phyloP scores from a whole-genome alignment of 2,113 vertebrate genomes.

The Thamnaconus septentrionalis region DNA sequence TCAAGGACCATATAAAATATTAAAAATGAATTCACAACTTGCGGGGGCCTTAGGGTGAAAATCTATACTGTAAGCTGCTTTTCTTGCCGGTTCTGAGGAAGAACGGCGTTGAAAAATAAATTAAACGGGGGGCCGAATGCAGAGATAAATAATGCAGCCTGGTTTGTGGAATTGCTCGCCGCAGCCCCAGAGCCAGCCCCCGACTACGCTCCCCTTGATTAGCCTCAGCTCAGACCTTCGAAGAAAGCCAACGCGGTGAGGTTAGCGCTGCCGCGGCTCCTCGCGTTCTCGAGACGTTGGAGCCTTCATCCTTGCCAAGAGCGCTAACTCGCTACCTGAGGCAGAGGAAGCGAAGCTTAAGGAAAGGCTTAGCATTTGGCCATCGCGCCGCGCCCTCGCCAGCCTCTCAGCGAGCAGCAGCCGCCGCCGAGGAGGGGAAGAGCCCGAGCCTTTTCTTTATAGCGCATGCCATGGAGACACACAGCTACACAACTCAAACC shows the following conservation, averaged over 20 bases:
- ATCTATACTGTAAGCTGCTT: conserved; percentile 52
- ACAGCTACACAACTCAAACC: conserved; percentile 37
- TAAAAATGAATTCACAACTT: conserved; percentile 66
- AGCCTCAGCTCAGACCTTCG: conserved; percentile 62
- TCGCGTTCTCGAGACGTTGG: conserved; percentile 46
- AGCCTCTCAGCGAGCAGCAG: conserved; percentile 48
- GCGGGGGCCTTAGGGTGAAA: conserved; percentile 47
- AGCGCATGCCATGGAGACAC: conserved; percentile 36
- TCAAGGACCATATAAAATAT: conserved; percentile 65
- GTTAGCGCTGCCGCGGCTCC: conserved; percentile 44
- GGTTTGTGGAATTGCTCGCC: conserved; percentile 60
- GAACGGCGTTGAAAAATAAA: conserved; percentile 75
- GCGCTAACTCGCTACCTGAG: conserved; percentile 53
- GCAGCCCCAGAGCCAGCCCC: conserved; percentile 62
- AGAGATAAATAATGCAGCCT: conserved; percentile 77
- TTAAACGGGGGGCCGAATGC: conserved; percentile 69
- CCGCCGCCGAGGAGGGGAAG: conserved; percentile 38
- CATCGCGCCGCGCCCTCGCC: conserved; percentile 52
- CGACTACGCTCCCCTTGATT: conserved; percentile 68
- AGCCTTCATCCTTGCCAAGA: conserved; percentile 66
- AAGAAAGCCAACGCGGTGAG: conserved; percentile 56
- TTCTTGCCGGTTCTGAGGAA: conserved; percentile 60
- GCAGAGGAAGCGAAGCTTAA: conserved; percentile 65
- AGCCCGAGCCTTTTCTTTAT: conserved; percentile 32
- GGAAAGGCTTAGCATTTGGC: conserved; percentile 66